Base-by-base conservation (phyloP, 2,113 vertebrate genomes). In the Brachirus orientalis region DNA sequence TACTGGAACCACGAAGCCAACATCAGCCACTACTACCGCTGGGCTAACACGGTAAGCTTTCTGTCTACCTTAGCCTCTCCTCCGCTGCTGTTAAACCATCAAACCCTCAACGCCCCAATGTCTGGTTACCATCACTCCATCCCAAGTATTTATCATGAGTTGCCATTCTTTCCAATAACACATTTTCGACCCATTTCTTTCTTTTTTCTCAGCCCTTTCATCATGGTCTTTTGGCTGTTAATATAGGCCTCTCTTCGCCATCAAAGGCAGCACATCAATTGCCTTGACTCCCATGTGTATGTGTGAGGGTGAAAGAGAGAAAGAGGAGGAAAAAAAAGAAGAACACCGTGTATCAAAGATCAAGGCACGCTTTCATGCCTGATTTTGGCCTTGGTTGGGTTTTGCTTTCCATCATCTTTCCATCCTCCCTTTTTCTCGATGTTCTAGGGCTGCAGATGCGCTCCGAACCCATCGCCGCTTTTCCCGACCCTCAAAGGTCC, bases 221-320 rank as follows among this genome's bases (percentile, higher is more conserved):
- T 92, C 86, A 83, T 84, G 84, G 60, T 85, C 78, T 87, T 89
- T 90, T 84, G 84, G 73, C 86, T 48, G 72, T 83, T 88, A 88
- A 89, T 90, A 83, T 89, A 86, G 89, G 88, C 87, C 90, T 89
- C 89, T 85, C 83, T 85, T 86, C 69, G 83, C 87, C 89, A 92
- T 92, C 90, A 92, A 92, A 92, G 89, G 88, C 88, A 91, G 86
- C 90, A 92, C 90, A 92, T 91, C 90, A 92, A 92, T 92, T 91
- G 90, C 89, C 76, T 90, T 92, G 90, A 92, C 90, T 91, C 89
- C 90, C 89, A 87, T 88, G 89, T 86, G 90, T 89, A 90, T 87
- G 87, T 87, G 89, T 75, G 79, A 86, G 87, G 67, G 82, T 68
- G 84, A 83, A 82, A 81, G 86, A 76, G 87, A 87, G 88, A 86